Evolutionary conservation across 1,140 invertebrate species (phyloP).

Genomic region (Lordiphosa mommai): DNA sequence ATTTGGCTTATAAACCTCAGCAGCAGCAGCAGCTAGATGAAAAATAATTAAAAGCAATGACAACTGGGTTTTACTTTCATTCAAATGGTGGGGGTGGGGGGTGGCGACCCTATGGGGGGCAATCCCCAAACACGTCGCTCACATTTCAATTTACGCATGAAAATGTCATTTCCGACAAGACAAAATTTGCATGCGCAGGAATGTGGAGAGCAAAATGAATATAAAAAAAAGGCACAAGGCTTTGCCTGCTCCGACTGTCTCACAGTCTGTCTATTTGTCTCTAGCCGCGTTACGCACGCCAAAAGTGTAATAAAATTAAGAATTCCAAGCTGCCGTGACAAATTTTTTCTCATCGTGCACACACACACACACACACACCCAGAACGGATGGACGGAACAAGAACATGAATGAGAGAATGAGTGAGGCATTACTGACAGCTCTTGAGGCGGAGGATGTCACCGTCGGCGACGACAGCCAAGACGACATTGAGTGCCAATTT

Average conservation of each 20-base stretch:
- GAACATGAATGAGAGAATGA: constrained; percentile 48
- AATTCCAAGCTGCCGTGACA: constrained; percentile 79
- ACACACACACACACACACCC: neutral
- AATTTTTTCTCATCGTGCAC: constrained; percentile 46
- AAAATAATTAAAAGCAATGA: constrained; percentile 76
- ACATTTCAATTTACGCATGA: constrained; percentile 79
- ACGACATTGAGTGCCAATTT: constrained; percentile 74
- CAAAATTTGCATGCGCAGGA: constrained; percentile 76
- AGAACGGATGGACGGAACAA: neutral
- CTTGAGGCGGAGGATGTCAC: constrained; percentile 12
- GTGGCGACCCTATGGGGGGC: neutral
- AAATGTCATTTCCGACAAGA: constrained; percentile 76
- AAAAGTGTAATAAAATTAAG: constrained; percentile 78
- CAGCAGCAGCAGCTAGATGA: constrained; percentile 35
- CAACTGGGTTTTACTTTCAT: constrained; percentile 56
- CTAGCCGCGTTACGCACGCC: constrained; percentile 48
- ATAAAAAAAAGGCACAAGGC: constrained; percentile 33
- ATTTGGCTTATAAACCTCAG: neutral
- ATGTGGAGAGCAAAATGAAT: constrained; percentile 18
- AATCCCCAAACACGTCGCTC: constrained; percentile 77
- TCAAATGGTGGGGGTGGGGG: neutral
- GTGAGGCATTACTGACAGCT: constrained; percentile 64
- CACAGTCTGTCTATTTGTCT: constrained; percentile 36
- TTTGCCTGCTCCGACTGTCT: neutral
- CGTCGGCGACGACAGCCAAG: constrained; percentile 19